Evolutionary conservation across 2,888 invertebrate genomes (phyloP), one percentile per base, ranked within the genome.

Genomic region (Trissolcus brochymenae): DNA sequence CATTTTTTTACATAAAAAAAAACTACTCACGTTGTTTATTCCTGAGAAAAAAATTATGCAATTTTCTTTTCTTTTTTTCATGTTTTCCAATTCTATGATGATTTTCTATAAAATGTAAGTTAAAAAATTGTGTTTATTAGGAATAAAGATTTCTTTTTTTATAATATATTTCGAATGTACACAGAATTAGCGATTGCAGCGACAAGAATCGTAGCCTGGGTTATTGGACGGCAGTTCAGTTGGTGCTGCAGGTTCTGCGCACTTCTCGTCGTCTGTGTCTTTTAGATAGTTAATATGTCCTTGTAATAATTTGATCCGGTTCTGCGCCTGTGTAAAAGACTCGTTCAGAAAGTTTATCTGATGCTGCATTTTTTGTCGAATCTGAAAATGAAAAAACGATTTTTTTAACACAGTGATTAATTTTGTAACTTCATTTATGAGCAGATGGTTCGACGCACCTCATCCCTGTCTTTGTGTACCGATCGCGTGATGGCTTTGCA

Each of bases 381-480:
- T 92, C 93, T 93, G 84, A 0, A 29, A 55, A 54, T 19, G 0
- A 3, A 51, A 46, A n/a, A 46, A 14, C 1, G 1, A 4, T 16
- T 46, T 46, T 6, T n/a, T 46, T n/a, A 14, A n/a, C 4, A 46
- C 6, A n/a, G 14, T 13, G 11, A 1, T 16, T 14, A 21, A 51
- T 19, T 51, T 11, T 35, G 35, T 35, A 35, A 25, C 2, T 35
- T 35, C 7, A 29, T 29, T 35, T 11, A 11, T 35, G 9, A 35
- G 35, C 35, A 35, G 35, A 9, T 1, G 11, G 35, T 35, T 9
- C 7, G 3, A 29, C 11, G 40, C 46, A 90, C 90, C 80, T 94
- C 94, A 81, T 94, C 93, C 56, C 93, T 90, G 70, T 94, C 94
- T 82, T 93, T 93, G 82, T 94, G 93, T 0, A 93, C 92, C 0